Percentiles rank a stretch among this genome's conserved stretches.
phyloP scores from a whole-genome alignment of 2,113 vertebrate species.

The Polypterus bichir region DNA sequence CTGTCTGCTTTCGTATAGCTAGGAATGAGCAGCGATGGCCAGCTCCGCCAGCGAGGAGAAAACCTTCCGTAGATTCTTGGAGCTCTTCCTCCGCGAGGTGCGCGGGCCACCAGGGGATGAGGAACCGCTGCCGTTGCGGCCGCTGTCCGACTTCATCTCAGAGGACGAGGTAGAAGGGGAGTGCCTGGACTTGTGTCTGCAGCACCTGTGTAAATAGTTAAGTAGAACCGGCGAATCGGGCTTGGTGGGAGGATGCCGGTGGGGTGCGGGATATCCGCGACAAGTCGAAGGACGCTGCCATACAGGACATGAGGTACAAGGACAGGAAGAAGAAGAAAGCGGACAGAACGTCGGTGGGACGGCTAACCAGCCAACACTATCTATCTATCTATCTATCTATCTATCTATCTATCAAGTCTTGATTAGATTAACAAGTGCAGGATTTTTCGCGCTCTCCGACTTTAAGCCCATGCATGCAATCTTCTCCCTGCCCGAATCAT shows the following conservation, averaged over 20 bases:
- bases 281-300: background rate
- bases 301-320: background rate
- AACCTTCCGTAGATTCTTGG: constrained; percentile 90
- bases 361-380: constrained; percentile 16
- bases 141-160: constrained; percentile 72
- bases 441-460: too few species aligned
- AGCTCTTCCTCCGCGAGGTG: constrained; percentile 89
- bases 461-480: background rate
- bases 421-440: too few species aligned
- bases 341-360: constrained; percentile 10
- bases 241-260: background rate
- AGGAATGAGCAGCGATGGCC: constrained; percentile 89
- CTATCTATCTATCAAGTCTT: constrained; percentile 8
- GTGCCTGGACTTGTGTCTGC: constrained; percentile 88
- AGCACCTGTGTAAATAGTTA: constrained; percentile 99
- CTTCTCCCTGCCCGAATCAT: background rate
- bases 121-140: constrained; percentile 61
- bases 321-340: constrained; percentile 10
- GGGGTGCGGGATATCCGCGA: constrained; percentile 2
- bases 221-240: constrained; percentile 39
- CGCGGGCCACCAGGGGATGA: constrained; percentile 76
- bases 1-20: constrained; percentile 40
- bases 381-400: constrained; percentile 2
- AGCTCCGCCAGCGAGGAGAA: constrained; percentile 81
- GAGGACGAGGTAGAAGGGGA: constrained; percentile 91